Evolutionary conservation across 2,113 vertebrate genomes (phyloP).

Genomic region (Recurvirostra avosetta): DNA sequence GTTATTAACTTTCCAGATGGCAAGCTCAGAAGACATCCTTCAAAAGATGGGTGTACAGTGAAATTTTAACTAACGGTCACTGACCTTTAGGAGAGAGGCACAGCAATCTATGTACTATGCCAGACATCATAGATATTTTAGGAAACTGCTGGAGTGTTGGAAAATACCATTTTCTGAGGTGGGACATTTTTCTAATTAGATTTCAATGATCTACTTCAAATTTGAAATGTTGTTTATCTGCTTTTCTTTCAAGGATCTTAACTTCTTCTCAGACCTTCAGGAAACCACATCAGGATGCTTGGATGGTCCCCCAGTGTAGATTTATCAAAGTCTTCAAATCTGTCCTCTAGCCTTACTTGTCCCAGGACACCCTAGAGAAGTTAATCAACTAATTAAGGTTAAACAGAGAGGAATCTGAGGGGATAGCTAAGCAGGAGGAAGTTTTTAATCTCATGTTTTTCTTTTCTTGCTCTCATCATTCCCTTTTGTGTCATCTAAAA

Average conservation of each 20-base stretch:
- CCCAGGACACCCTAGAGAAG: neutral
- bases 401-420: neutral
- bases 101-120: neutral
- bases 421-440: neutral
- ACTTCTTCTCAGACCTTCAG: neutral
- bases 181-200: neutral
- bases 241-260: neutral
- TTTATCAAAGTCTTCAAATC: neutral
- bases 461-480: neutral
- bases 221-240: neutral
- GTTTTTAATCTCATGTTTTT: neutral
- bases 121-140: neutral
- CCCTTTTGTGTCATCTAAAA: neutral
- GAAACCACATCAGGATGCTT: neutral
- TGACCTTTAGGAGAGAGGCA: neutral
- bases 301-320: neutral
- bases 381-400: neutral
- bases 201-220: neutral
- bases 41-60: neutral
- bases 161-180: neutral
- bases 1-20: neutral
- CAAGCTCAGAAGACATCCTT: neutral
- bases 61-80: neutral
- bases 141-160: neutral
- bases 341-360: neutral